These are phyloP conservation scores for Drosophila sordidapex DNA, from an alignment of 2,888 invertebrate genomes.

Conservation along the genomic window DNA sequence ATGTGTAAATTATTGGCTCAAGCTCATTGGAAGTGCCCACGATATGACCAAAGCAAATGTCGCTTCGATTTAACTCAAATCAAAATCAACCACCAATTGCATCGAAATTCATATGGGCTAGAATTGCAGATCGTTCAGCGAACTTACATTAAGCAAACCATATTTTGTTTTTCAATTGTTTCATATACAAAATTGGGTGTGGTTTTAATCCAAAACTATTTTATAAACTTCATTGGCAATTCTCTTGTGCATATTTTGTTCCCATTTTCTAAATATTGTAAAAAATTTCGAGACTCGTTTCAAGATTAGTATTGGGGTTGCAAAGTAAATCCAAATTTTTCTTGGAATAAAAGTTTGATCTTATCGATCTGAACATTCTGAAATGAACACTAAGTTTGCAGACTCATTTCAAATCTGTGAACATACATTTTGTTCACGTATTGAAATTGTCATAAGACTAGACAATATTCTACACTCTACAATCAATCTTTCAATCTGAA, in stretches of 20 bases:
- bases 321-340: not conserved
- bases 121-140: not conserved
- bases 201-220: not conserved
- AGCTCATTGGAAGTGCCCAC: constrained; percentile 32
- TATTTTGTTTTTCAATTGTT: not conserved
- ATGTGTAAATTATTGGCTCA: constrained; percentile 1
- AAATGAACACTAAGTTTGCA: not conserved
- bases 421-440: not conserved
- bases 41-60: not conserved
- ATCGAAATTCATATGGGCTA: not conserved
- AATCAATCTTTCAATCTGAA: not conserved
- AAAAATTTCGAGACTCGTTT: not conserved
- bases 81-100: not conserved
- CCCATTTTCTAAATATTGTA: not conserved
- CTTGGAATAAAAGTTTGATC: not conserved
- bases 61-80: not conserved
- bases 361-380: not conserved
- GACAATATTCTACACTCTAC: not conserved
- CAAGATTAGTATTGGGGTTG: not conserved
- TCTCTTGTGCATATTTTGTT: not conserved
- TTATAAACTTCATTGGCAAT: not conserved
- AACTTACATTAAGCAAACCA: not conserved
- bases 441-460: not conserved
- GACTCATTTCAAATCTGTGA: not conserved
- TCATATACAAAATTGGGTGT: not conserved